phyloP scores from a whole-genome alignment of 2,113 vertebrate genomes.

The Callipepla squamata region DNA sequence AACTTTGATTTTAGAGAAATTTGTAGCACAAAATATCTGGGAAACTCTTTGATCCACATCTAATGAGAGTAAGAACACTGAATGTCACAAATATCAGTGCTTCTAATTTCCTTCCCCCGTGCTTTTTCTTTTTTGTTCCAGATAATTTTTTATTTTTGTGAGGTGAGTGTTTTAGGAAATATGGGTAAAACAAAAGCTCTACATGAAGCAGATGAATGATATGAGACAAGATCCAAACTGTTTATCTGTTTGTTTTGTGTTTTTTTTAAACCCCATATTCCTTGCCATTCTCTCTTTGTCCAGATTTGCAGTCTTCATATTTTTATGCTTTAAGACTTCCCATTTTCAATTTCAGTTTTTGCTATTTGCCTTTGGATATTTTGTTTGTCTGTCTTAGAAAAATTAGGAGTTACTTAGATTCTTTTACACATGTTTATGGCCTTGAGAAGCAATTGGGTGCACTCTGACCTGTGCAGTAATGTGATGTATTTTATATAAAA shows the following conservation, averaged over 20 bases:
- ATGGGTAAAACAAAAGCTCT: not conserved
- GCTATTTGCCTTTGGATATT: not conserved
- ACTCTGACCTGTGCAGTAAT: not conserved
- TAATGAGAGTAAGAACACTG: not conserved
- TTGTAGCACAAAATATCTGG: conserved; percentile 7
- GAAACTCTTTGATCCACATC: conserved; percentile 28
- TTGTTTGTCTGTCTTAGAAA: not conserved
- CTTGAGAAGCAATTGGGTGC: not conserved
- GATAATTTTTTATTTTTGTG: not conserved
- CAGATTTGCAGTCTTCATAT: not conserved
- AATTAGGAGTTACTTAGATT: not conserved
- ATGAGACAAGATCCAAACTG: fast-evolving
- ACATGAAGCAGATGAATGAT: not conserved
- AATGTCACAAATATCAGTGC: not conserved
- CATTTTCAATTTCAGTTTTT: not conserved
- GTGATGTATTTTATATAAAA: not conserved
- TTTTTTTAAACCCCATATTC: not conserved
- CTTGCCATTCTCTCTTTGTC: not conserved
- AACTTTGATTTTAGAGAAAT: conserved; percentile 39
- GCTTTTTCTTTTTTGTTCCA: not conserved
- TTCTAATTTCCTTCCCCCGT: conserved; percentile 18
- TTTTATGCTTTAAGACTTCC: not conserved
- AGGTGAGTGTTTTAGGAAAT: not conserved
- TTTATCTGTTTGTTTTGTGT: not conserved
- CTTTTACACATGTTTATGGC: not conserved